Percentiles rank a stretch among this genome's conserved stretches.
Evolutionary conservation across 2,797 vertebrate species (phyloP).

Genomic region (Cottoperca gobio): DNA sequence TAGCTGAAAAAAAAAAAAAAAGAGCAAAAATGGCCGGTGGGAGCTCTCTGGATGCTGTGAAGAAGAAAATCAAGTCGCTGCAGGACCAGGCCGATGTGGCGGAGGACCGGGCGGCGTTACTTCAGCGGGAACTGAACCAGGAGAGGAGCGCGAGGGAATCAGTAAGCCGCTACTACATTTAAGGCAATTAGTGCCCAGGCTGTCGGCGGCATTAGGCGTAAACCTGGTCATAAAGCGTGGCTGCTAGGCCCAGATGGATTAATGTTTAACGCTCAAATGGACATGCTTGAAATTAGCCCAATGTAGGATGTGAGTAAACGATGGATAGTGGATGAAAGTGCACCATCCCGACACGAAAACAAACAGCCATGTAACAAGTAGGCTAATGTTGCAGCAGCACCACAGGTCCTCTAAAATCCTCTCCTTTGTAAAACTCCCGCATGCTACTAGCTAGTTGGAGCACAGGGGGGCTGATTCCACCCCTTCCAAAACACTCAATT

Average conservation of each 20-base stretch:
- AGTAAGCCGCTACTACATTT: slow-evolving; percentile 85
- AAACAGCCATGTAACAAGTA: slow-evolving; percentile 19
- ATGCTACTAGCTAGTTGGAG: slow-evolving; percentile 6
- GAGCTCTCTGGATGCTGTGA: slow-evolving; percentile 93
- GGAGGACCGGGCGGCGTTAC: slow-evolving; percentile 88
- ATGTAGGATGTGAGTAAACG: slow-evolving; percentile 25
- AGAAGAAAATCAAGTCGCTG: slow-evolving; percentile 93
- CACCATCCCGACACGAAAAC: slow-evolving; percentile 59
- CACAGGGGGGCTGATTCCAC: not conserved
- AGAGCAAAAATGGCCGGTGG: slow-evolving; percentile 87
- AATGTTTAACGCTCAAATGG: slow-evolving; percentile 2
- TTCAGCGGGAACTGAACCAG: slow-evolving; percentile 90
- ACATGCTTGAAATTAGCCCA: slow-evolving; percentile 25
- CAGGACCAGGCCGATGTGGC: slow-evolving; percentile 92
- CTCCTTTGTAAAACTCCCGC: not conserved
- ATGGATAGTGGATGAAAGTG: slow-evolving; percentile 40
- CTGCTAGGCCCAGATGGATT: slow-evolving; percentile 54
- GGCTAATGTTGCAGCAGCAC: slow-evolving; percentile 34
- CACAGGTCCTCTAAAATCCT: slow-evolving; percentile 2
- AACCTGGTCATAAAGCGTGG: slow-evolving; percentile 75
- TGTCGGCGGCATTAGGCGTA: slow-evolving; percentile 69
- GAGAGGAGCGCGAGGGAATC: slow-evolving; percentile 90
- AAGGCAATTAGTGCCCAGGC: slow-evolving; percentile 75
- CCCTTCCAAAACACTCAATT: not conserved
- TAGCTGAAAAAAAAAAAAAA: slow-evolving; percentile 33